Evolutionary conservation across 2,888 invertebrate genomes (phyloP).

Genomic region (Thereva nobilitata): DNA sequence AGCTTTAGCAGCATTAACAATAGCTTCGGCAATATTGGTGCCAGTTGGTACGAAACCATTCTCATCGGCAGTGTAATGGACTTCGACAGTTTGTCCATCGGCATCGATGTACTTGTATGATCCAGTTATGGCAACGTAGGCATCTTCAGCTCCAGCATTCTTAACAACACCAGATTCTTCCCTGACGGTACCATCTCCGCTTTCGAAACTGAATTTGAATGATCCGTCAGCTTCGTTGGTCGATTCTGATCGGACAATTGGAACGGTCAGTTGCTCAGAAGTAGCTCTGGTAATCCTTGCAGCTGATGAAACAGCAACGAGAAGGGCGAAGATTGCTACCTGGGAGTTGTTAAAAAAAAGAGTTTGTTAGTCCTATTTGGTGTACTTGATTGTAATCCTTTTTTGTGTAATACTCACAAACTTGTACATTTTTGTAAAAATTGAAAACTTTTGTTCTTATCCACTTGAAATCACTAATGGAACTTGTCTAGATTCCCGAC

Average conservation of each 20-base stretch:
- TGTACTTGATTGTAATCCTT: background rate
- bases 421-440: conserved; percentile 19
- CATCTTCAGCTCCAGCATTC: conserved; percentile 48
- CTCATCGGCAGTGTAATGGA: conserved; percentile 54
- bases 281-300: conserved; percentile 38
- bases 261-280: conserved; percentile 44
- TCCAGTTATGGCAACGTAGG: conserved; percentile 50
- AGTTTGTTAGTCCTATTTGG: background rate
- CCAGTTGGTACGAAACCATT: conserved; percentile 56
- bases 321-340: conserved; percentile 23
- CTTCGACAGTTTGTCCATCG: conserved; percentile 52
- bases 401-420: conserved; percentile 11
- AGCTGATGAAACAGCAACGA: conserved; percentile 31
- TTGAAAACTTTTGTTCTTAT: conserved; percentile 7
- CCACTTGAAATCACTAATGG: conserved; percentile 9
- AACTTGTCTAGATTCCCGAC: conserved; percentile 7
- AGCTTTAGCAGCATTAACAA: conserved; percentile 51
- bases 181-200: conserved; percentile 50
- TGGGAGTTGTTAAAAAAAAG: background rate
- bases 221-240: conserved; percentile 49
- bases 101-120: conserved; percentile 53
- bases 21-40: conserved; percentile 50
- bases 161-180: conserved; percentile 48
- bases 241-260: conserved; percentile 50
- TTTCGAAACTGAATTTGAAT: conserved; percentile 48